Evolutionary conservation across 2,797 vertebrate genomes (phyloP).

Genomic region (Podargus strigoides): DNA sequence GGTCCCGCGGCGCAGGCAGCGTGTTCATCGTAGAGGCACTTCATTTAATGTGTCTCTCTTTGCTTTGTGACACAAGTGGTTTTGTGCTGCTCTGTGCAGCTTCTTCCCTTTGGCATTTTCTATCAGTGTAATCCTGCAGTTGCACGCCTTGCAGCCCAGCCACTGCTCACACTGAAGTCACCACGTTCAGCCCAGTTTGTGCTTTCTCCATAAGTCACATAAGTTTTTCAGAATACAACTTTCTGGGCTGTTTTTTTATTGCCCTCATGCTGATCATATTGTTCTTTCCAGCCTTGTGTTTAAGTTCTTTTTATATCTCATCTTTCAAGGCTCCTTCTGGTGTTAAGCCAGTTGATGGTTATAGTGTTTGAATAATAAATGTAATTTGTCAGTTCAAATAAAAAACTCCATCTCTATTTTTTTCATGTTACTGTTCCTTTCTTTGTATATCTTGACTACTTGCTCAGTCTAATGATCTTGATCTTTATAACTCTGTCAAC

Average conservation of each 20-base stretch:
- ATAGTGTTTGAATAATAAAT: constrained; percentile 51
- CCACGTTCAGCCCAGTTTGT: background rate
- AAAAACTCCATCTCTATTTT: background rate
- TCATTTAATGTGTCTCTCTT: background rate
- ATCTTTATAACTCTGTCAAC: background rate
- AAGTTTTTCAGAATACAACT: background rate
- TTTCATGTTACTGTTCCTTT: background rate
- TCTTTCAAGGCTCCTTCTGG: background rate
- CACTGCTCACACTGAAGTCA: background rate
- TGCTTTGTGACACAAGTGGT: background rate
- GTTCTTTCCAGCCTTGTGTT: background rate
- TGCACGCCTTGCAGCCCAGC: background rate
- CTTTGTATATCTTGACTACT: background rate
- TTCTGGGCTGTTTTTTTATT: background rate
- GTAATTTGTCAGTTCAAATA: constrained; percentile 48
- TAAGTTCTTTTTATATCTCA: background rate
- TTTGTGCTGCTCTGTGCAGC: background rate
- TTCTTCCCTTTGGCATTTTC: background rate
- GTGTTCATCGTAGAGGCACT: background rate
- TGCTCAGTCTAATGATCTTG: background rate
- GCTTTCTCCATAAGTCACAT: background rate
- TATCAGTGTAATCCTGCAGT: background rate
- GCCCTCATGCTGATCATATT: background rate
- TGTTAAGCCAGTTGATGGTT: background rate
- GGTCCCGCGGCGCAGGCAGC: background rate